phyloP scores from a whole-genome alignment of 1,140 invertebrate genomes.

The Spodoptera litura region DNA sequence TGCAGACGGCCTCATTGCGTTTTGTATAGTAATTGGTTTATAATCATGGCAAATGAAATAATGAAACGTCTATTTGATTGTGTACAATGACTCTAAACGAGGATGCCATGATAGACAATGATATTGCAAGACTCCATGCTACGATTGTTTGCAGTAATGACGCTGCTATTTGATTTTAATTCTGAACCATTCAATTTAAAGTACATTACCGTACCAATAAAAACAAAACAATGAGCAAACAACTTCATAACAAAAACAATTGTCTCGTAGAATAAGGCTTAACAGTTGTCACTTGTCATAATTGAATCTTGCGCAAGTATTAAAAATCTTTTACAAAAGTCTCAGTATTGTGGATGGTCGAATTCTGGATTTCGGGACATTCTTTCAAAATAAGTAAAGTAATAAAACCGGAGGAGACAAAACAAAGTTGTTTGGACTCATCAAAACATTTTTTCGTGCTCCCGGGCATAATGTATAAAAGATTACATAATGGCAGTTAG shows the following conservation, averaged over 20 bases:
- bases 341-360: conserved; percentile 51
- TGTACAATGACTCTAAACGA: conserved; percentile 13
- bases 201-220: conserved; percentile 11
- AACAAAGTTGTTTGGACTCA: conserved; percentile 20
- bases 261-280: background rate
- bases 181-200: conserved; percentile 31
- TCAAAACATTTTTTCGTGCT: conserved; percentile 40
- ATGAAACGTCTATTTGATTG: conserved; percentile 17
- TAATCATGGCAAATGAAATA: conserved; percentile 37
- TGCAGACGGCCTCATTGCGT: conserved; percentile 1
- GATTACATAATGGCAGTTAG: conserved; percentile 42
- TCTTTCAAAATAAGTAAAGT: background rate
- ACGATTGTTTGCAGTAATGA: background rate
- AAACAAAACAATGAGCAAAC: conserved; percentile 10
- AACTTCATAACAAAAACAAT: conserved; percentile 16
- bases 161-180: background rate
- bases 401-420: background rate
- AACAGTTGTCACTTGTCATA: conserved; percentile 17
- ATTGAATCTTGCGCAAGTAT: conserved; percentile 18
- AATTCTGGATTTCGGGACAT: background rate
- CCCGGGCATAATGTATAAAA: conserved; percentile 44
- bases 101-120: conserved; percentile 16
- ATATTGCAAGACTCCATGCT: conserved; percentile 2
- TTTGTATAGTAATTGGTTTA: conserved; percentile 10
- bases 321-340: conserved; percentile 20